Evolutionary conservation across 2,113 vertebrate species (phyloP), one percentile per base, ranked within the genome.

Genomic region (Psittacula cyanocephala): DNA sequence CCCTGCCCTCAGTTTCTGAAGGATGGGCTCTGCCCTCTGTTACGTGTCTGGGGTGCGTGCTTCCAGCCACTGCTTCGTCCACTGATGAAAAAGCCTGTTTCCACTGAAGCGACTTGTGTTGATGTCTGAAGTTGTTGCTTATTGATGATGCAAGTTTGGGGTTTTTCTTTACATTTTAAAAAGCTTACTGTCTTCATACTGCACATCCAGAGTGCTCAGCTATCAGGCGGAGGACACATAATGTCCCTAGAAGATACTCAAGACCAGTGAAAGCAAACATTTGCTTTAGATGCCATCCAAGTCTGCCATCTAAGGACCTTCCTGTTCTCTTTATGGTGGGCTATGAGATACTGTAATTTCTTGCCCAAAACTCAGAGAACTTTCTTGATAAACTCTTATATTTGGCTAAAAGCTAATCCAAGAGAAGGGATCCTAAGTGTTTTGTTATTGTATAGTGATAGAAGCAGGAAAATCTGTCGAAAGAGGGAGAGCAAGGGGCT

Each of bases 261-360:
- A 16, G 29, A 27, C 24, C 2, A 20, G 31, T 79, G 50, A 52
- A 81, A 63, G 24, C 7, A 62, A 37, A 11, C 1, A 8, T 62
- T 63, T 60, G 10, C 49, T 77, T 43, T 65, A 81, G 33, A 67
- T 52, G 24, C 12, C 31, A 68, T 60, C 25, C 11, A 44, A 70
- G 46, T 39, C 41, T 25, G 80, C 60, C 44, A 23, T 49, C 41
- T 75, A 46, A 37, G n/a, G 29, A 89, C 35, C 3, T 71, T 28
- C 46, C 13, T 63, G 6, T 28, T 91, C 62, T 81, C 19, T 28
- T 39, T 6, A 3, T 17, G 25, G 33, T 43, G 41, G n/a, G 18
- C 28, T 85, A 2, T 63, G 65, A 46, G 3, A 2, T 24, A 22
- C 7, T 22, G 8, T n/a, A 1, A 0, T 76, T 44, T n/a, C 44